These are phyloP conservation scores for Hoplostethus mediterraneus DNA, from an alignment of 2,797 vertebrate species.

Conservation along the genomic window DNA sequence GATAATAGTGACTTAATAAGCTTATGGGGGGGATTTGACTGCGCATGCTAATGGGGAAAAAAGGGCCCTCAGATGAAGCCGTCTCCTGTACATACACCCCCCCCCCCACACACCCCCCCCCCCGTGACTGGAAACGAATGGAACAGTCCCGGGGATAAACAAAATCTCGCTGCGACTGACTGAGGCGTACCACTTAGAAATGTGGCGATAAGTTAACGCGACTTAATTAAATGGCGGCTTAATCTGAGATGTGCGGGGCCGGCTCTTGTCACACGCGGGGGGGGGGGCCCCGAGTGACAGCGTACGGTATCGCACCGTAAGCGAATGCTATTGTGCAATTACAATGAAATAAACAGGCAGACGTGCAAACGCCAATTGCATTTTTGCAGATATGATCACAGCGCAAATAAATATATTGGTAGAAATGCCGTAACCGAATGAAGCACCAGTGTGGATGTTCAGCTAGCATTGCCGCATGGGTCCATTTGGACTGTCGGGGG, in stretches of 20 bases:
- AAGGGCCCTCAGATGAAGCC: slow-evolving; percentile 36
- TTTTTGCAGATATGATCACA: background rate
- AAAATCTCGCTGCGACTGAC: slow-evolving; percentile 23
- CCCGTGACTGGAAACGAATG: slow-evolving; percentile 38
- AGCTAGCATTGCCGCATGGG: no score
- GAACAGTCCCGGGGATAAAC: slow-evolving; percentile 43
- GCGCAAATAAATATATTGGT: background rate
- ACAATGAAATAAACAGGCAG: background rate
- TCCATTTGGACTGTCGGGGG: no score
- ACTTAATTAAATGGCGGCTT: slow-evolving; percentile 15
- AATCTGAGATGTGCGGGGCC: slow-evolving; percentile 11
- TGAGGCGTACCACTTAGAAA: slow-evolving; percentile 7
- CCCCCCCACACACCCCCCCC: background rate
- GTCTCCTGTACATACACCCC: slow-evolving; percentile 20
- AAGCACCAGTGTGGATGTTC: background rate
- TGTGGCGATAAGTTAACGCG: slow-evolving; percentile 6
- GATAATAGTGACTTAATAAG: slow-evolving; percentile 77
- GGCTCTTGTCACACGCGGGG: background rate
- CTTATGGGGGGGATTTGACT: slow-evolving; percentile 65
- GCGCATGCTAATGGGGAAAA: slow-evolving; percentile 63
- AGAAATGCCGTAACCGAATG: background rate
- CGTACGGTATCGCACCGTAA: background rate
- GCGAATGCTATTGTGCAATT: background rate
- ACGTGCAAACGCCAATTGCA: background rate
- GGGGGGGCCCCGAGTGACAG: background rate